Evolutionary conservation across 2,888 invertebrate species (phyloP), one percentile per base, ranked within the genome.

Genomic region (Chalcis sispes): DNA sequence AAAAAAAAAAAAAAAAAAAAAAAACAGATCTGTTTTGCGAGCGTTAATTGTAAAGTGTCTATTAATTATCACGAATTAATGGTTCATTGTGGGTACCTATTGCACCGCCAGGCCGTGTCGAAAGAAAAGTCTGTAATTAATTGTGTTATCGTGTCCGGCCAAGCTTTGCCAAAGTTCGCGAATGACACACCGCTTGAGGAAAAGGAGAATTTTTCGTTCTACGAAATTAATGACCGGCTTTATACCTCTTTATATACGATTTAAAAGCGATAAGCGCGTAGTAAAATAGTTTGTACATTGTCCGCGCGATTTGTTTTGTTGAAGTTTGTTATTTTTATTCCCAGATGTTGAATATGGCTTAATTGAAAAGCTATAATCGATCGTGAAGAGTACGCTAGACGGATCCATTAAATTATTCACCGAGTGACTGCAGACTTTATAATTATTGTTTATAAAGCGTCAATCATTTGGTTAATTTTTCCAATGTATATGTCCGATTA

Each of bases 31-130:
- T n/a, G n/a, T n/a, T n/a, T n/a, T n/a, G n/a, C n/a, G n/a, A 65
- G 54, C 62, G 72, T 79, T 72, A 80, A 79, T 79, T 46, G 74
- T 64, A 78, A 66, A 72, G 59, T 72, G 71, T 77, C 79, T 72
- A 80, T 79, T 79, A 80, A 80, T 77, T 73, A 80, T 72, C 59
- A 72, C 56, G 70, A 23, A 80, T 77, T 77, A 79, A 78, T 78
- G 78, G 77, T 48, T 48, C 56, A 52, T 61, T 71, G 52, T 18
- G 27, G 70, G 74, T 36, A 48, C 56, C 48, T 40, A 62, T 72
- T 73, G 72, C 62, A 66, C 18, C 1, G 75, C 70, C 59, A 72
- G 59, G n/a, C n/a, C 66, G n/a, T n/a, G 36, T n/a, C n/a, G n/a
- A n/a, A n/a, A n/a, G n/a, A n/a, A n/a, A n/a, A n/a, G n/a, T n/a